Evolutionary conservation across 2,113 vertebrate genomes (phyloP).

Genomic region (Pachycephala philippinensis): DNA sequence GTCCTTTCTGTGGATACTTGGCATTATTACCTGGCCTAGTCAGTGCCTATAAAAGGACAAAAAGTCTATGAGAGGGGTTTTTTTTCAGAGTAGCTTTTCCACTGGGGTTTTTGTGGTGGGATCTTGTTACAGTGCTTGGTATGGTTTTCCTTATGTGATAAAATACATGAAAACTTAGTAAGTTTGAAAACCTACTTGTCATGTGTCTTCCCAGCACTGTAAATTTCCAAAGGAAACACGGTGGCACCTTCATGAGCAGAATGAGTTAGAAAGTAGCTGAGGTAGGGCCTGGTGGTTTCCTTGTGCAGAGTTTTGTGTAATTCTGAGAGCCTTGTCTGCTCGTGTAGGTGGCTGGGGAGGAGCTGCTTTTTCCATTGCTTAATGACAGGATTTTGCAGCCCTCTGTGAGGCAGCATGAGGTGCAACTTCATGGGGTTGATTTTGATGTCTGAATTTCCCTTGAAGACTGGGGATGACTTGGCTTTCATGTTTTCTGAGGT

Average conservation of each 20-base stretch:
- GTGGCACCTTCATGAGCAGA: not conserved
- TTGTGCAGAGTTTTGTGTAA: not conserved
- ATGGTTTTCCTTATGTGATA: not conserved
- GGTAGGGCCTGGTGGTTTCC: constrained; percentile 26
- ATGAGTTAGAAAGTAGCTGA: constrained; percentile 21
- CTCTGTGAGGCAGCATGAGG: not conserved
- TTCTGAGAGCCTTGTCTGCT: constrained; percentile 54
- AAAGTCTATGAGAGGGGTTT: not conserved
- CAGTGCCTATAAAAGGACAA: not conserved
- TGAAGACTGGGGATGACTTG: not conserved
- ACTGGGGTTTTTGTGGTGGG: not conserved
- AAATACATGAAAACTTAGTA: not conserved
- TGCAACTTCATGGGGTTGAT: not conserved
- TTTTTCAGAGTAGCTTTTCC: not conserved
- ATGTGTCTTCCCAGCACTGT: not conserved
- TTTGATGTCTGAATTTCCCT: not conserved
- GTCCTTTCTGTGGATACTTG: not conserved
- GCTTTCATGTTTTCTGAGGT: not conserved
- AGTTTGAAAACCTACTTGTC: not conserved
- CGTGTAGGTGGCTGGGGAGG: constrained; percentile 2
- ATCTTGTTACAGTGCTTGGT: not conserved
- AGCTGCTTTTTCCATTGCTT: constrained; percentile 40
- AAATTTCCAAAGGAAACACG: constrained; percentile 52
- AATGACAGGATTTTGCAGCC: constrained; percentile 2
- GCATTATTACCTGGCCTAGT: constrained; percentile 16